These are phyloP conservation scores for Rotaria sp. DNA, from an alignment of 2,888 invertebrate genomes.

Conservation along the genomic window DNA sequence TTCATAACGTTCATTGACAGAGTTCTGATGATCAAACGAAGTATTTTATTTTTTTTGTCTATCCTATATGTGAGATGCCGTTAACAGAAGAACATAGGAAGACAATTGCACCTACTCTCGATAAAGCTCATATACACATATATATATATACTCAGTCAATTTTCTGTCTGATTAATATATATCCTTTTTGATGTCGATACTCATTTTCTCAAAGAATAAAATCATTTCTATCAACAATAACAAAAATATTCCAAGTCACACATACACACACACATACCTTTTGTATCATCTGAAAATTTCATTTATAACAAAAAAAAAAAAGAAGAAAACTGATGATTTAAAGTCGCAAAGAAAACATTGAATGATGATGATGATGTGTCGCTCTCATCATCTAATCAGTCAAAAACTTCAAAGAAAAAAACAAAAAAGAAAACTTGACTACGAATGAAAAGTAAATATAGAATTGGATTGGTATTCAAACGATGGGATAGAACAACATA, in stretches of 20 bases:
- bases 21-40: conserved; percentile 14
- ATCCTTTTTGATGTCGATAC: not conserved
- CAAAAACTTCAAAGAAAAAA: not conserved
- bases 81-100: conserved; percentile 11
- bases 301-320: not conserved
- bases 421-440: not conserved
- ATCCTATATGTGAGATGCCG: conserved; percentile 1
- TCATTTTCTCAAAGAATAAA: not conserved
- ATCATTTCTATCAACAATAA: conserved; percentile 24
- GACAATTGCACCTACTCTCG: conserved; percentile 21
- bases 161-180: conserved; percentile 9
- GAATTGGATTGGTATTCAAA: not conserved
- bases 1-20: conserved; percentile 14
- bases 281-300: not conserved
- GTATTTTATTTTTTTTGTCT: not conserved
- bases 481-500: not conserved
- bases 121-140: conserved; percentile 16
- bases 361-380: not conserved
- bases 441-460: conserved; percentile 3
- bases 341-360: conserved; percentile 6
- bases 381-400: conserved; percentile 15
- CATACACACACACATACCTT: not conserved
- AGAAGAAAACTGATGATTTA: not conserved
- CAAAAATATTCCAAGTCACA: conserved; percentile 20
- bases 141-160: not conserved